Conservation (phyloP, 1,140 invertebrate species). For the Lepidotrigona ventralis region DNA sequence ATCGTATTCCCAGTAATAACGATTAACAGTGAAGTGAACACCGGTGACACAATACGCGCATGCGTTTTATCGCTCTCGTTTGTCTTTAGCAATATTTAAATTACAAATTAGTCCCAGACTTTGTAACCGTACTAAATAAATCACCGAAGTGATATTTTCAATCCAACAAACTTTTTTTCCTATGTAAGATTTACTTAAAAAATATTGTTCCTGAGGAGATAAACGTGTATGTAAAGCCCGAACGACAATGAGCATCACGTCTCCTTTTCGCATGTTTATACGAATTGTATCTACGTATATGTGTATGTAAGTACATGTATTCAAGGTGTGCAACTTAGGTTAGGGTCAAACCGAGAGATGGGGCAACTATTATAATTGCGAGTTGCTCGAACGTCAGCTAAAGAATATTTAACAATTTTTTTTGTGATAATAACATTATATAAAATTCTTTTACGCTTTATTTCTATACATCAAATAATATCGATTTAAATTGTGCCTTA, state of each 20-base stretch:
- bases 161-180: neutral
- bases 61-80: conserved; percentile 16
- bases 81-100: conserved; percentile 20
- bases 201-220: neutral
- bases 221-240: neutral
- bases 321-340: conserved; percentile 22
- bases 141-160: conserved; percentile 10
- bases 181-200: neutral
- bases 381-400: neutral
- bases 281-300: neutral
- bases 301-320: neutral
- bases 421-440: neutral
- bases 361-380: conserved; percentile 8
- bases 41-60: conserved; percentile 39
- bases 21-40: conserved; percentile 19
- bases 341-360: conserved; percentile 24
- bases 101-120: neutral
- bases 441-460: neutral
- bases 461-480: neutral
- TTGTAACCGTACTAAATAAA: conserved; percentile 1
- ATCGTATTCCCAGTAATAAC: neutral
- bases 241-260: neutral
- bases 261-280: conserved; percentile 4
- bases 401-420: neutral
- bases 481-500: neutral